Evolutionary conservation across 2,797 vertebrate genomes (phyloP).

Genomic region (Micromesistius poutassou): DNA sequence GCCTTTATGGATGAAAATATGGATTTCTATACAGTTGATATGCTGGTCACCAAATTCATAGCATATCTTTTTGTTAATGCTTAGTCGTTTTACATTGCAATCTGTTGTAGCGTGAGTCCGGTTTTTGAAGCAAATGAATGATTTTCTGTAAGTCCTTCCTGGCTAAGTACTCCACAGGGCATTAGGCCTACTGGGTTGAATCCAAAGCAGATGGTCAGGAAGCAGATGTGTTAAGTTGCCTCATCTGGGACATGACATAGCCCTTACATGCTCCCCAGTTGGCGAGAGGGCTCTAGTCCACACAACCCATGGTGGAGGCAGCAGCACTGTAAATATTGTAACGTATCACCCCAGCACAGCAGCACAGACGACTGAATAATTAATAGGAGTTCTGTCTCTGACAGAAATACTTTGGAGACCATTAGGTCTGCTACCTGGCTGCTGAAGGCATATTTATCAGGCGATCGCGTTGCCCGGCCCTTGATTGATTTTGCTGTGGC

Average conservation of each 20-base stretch:
- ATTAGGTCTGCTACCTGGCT: conserved; percentile 68
- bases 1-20: neutral
- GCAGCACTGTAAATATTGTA: conserved; percentile 65
- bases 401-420: conserved; percentile 73
- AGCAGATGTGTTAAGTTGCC: conserved; percentile 55
- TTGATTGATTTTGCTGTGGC: conserved; percentile 67
- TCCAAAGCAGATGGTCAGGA: conserved; percentile 34
- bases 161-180: neutral
- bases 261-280: conserved; percentile 18
- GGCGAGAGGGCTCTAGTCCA: conserved; percentile 44
- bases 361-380: conserved; percentile 73
- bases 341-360: conserved; percentile 55
- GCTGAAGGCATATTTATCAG: conserved; percentile 68
- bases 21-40: neutral
- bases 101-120: neutral
- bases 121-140: neutral
- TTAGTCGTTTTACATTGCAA: too few species aligned
- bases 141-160: neutral
- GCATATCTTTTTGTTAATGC: neutral
- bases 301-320: conserved; percentile 29
- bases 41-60: neutral
- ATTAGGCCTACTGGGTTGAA: neutral
- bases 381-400: conserved; percentile 68
- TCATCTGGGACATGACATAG: conserved; percentile 35
- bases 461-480: conserved; percentile 53